Evolutionary conservation across 35 echinoderm and acorn worm species (phyloP).

Genomic region (Apostichopus californicus): DNA sequence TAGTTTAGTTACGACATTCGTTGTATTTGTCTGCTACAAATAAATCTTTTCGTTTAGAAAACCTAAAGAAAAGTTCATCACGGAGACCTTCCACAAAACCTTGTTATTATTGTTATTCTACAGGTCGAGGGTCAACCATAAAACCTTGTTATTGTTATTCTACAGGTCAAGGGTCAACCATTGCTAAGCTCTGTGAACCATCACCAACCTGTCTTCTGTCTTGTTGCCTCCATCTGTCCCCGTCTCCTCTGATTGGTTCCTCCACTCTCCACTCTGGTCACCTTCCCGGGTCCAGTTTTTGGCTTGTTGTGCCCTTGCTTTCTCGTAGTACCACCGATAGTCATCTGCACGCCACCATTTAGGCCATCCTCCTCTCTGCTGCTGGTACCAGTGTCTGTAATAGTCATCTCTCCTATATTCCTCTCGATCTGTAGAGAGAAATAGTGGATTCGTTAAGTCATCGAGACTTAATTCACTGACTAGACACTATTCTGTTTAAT

Average conservation of each 20-base stretch:
- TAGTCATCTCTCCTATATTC: conserved; percentile 33
- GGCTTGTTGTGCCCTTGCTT: conserved; percentile 18
- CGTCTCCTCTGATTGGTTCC: conserved; percentile 1
- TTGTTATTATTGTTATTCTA: too few relatives aligned
- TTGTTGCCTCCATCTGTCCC: not conserved
- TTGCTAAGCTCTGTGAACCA: too few relatives aligned
- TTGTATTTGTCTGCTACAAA: too few relatives aligned
- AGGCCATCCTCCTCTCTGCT: conserved; percentile 7
- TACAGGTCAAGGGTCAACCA: too few relatives aligned
- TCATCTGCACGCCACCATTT: conserved; percentile 17
- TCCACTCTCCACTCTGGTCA: conserved; percentile 48
- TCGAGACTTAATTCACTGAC: too few relatives aligned
- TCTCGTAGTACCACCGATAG: conserved; percentile 28
- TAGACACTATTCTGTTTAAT: too few relatives aligned
- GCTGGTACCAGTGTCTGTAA: conserved; percentile 26
- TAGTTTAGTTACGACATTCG: too few relatives aligned
- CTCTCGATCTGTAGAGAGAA: conserved; percentile 22
- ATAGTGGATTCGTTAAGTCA: not conserved
- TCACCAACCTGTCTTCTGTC: not conserved
- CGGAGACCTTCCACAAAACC: too few relatives aligned
- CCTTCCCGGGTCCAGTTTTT: conserved; percentile 36
- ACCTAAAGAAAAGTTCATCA: too few relatives aligned
- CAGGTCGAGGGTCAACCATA: too few relatives aligned
- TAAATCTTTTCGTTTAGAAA: too few relatives aligned
- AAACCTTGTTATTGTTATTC: too few relatives aligned